Base-by-base conservation (phyloP, 2,888 invertebrate species). In the Seira ritae region DNA sequence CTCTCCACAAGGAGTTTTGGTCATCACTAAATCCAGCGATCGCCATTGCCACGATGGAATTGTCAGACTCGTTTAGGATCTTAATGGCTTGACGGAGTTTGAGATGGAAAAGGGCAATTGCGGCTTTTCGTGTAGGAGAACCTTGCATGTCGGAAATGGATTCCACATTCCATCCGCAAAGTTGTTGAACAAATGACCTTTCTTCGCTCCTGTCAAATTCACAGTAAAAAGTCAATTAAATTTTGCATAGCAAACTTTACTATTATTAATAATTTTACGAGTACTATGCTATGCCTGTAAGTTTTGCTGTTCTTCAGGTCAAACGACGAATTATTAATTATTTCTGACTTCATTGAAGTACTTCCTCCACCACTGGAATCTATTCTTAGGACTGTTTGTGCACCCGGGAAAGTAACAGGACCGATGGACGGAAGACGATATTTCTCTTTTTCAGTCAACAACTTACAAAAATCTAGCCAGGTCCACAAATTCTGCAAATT, bases 151-250 rank as follows among this genome's bases (percentile, higher is more conserved):
- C 88, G 89, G 95, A 95, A 90, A 84, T 65, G 12, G 94, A 94
- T 88, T 96, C 96, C 91, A 95, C 94, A 85, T 94, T 94, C 98
- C 98, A 98, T 20, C 97, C 97, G 92, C 98, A 98, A 85, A 98
- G 92, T 90, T 95, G 94, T 85, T 98, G 92, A 0, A 96, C 96
- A 90, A 94, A 94, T 87, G 95, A 94, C 85, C 97, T 93, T 90
- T 95, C 95, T 71, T 93, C 93, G 87, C 94, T 94, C 89, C 95
- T 94, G 78, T 22, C 50, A 50, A 50, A n/a, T n/a, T 12, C 50
- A 8, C 50, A 50, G 31, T 24, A 76, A 68, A 50, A 37, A 89
- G 80, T 89, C 87, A 81, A 76, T 67, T 87, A 84, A 22, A 84
- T 79, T 12, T 8, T 15, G 12, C 12, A 22, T 8, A n/a, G n/a